Base-by-base conservation (phyloP, 2,888 invertebrate species). In the Scaptomyza caliginosa region DNA sequence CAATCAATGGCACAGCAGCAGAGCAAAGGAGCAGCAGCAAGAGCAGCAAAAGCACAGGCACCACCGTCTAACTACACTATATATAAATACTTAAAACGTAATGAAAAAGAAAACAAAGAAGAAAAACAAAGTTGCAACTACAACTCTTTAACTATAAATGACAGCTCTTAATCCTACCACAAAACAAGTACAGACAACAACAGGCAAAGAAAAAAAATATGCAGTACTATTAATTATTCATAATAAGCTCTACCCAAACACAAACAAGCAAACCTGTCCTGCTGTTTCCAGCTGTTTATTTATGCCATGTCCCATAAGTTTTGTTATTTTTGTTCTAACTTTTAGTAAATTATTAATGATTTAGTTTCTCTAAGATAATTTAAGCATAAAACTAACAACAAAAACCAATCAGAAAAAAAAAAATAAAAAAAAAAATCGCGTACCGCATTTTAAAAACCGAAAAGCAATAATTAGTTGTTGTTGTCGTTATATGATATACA, bases 401-500 rank as follows among this genome's bases (percentile, higher is more conserved):
- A 48, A 36, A 30, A 43, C 40, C 34, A 52, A 63, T 26, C 34
- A 28, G 17, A 13, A 65, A 66, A 56, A 67, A 56, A 52, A 58
- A 67, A 54, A 56, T 46, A 50, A 66, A 62, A 58, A 62, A 58
- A 74, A 58, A 63, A 71, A 60, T 68, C 67, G 67, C 67, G 73
- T 77, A 80, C 67, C 74, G 80, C 77, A 77, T 84, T 76, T 77
- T 74, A 72, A 81, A 80, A 82, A 85, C 82, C 75, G 84, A 84
- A 86, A 84, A 84, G 84, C 84, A 86, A 84, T 86, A 80, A 81
- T 86, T 86, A 78, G 70, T 86, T 87, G 81, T 87, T 87, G 86
- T 84, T 79, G 84, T 84, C 74, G 80, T 87, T 86, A 87, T 77
- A 74, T 71, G 64, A 78, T 74, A 79, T 71, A 84, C 60, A 64